Base-by-base conservation (phyloP, 2,888 invertebrate species). In the Clepsis dumicolana region DNA sequence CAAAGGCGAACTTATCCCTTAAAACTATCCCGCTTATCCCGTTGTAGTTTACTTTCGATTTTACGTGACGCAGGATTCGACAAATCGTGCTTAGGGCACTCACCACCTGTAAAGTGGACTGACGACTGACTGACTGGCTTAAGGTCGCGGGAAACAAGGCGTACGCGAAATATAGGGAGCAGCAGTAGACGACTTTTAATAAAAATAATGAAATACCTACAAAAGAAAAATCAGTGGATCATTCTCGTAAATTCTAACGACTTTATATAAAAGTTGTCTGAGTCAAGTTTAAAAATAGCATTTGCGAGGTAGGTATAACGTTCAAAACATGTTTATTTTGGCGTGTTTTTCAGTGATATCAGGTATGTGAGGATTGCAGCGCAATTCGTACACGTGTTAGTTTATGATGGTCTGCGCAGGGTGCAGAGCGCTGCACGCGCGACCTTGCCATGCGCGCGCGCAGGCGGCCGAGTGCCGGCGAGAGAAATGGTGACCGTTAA, bases 381-480 rank as follows among this genome's bases (percentile, higher is more conserved):
- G 72, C 61, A 74, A 65, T 65, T 61, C 24, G 52, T 73, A 75
- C 90, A 90, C 91, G 90, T 90, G 91, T 88, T 86, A 82, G 81
- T 83, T 84, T 83, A 80, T 75, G 73, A 80, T 75, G 73, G 73
- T 67, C 71, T 62, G 71, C 71, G 77, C 73, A 74, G 79, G 81
- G 80, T 83, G 84, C 85, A 84, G 79, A 16, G 35, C 57, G 24
- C 57, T 25, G 85, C 84, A 84, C 76, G 85, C 67, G 63, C 77
- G 85, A 80, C 88, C 87, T 89, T 85, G 81, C 75, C 72, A 71
- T 72, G 73, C 66, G 54, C 64, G 63, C 18, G 63, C 35, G 32
- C 64, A 56, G 57, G 69, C 32, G 66, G 24, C 21, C 38, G 24
- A 35, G 25, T 10, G 41, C 4, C 25, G 41, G 7, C 38, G 25